phyloP scores from a whole-genome alignment of 2,797 vertebrate species.

The Pampus argenteus region DNA sequence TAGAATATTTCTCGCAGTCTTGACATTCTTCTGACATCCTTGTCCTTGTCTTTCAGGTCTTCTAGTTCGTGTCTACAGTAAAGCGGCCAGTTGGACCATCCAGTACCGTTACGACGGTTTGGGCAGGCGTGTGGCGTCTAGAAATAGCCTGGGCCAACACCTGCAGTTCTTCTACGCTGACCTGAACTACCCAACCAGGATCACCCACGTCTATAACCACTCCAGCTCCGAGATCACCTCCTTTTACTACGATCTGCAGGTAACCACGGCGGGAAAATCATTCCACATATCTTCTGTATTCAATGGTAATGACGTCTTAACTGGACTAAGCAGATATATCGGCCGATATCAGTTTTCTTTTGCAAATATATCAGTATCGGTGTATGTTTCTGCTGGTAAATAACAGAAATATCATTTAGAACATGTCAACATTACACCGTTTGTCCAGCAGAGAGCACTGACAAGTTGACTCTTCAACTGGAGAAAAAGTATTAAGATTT shows the following conservation, averaged over 20 bases:
- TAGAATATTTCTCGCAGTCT: background rate
- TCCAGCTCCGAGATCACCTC: conserved; percentile 99
- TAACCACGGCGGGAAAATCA: conserved; percentile 21
- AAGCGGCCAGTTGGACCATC: conserved; percentile 96
- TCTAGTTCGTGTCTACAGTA: conserved; percentile 95
- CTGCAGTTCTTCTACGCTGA: conserved; percentile 99
- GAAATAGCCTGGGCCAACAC: conserved; percentile 96
- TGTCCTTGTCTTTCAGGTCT: conserved; percentile 80
- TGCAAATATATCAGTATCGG: too few relatives aligned
- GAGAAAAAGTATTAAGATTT: too few relatives aligned
- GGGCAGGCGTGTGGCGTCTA: conserved; percentile 92
- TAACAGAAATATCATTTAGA: background rate
- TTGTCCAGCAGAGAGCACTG: too few relatives aligned
- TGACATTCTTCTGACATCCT: background rate
- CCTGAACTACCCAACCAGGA: conserved; percentile 95
- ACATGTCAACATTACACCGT: too few relatives aligned
- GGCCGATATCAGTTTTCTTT: too few relatives aligned
- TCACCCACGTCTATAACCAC: conserved; percentile 98
- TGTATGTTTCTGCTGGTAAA: too few relatives aligned
- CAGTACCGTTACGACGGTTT: conserved; percentile 97
- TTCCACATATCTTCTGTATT: background rate
- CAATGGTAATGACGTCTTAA: background rate
- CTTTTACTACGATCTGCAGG: conserved; percentile 95
- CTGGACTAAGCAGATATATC: too few relatives aligned
- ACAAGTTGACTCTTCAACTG: too few relatives aligned